Conservation (phyloP, 35 echinoderm and acorn worm genomes). For the Chiridota heheva region DNA sequence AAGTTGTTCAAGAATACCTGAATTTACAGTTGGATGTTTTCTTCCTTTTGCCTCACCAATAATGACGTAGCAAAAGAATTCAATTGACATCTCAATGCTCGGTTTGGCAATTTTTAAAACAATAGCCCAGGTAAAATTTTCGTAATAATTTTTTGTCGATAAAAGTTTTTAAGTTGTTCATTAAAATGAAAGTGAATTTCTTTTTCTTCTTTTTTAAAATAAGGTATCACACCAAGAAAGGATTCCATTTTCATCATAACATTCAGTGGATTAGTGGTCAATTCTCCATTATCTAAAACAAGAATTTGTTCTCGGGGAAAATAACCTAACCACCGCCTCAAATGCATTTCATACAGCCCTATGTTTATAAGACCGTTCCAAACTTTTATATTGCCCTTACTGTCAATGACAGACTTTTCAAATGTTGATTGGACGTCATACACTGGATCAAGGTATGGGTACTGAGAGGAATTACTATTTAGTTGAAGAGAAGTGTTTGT, state of each 20-base stretch:
- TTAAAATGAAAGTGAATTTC: constrained; percentile 66
- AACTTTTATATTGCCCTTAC: constrained; percentile 35
- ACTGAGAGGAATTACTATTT: not conserved
- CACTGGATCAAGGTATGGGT: constrained; percentile 42
- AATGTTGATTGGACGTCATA: constrained; percentile 53
- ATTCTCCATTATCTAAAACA: constrained; percentile 37
- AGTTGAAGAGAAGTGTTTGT: not conserved
- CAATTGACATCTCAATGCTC: constrained; percentile 12
- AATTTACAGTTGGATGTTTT: constrained; percentile 49
- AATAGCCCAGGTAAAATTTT: too few species aligned
- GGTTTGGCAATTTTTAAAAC: too few species aligned
- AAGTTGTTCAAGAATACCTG: constrained; percentile 16
- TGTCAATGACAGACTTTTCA: constrained; percentile 53
- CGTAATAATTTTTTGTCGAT: too few species aligned
- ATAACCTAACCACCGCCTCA: constrained; percentile 54
- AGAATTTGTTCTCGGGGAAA: constrained; percentile 61
- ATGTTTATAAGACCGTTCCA: constrained; percentile 60
- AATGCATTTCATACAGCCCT: constrained; percentile 62
- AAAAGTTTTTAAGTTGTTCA: constrained; percentile 43
- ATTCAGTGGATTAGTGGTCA: constrained; percentile 31
- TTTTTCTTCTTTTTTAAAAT: constrained; percentile 20
- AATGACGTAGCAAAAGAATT: constrained; percentile 13
- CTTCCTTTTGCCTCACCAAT: constrained; percentile 56
- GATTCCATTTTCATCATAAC: constrained; percentile 27
- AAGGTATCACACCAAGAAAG: constrained; percentile 45